A percentile compares a stretch with the other conserved stretches of the same genome.
phyloP scores from a whole-genome alignment of 2,797 vertebrate species.

The Semotilus atromaculatus region DNA sequence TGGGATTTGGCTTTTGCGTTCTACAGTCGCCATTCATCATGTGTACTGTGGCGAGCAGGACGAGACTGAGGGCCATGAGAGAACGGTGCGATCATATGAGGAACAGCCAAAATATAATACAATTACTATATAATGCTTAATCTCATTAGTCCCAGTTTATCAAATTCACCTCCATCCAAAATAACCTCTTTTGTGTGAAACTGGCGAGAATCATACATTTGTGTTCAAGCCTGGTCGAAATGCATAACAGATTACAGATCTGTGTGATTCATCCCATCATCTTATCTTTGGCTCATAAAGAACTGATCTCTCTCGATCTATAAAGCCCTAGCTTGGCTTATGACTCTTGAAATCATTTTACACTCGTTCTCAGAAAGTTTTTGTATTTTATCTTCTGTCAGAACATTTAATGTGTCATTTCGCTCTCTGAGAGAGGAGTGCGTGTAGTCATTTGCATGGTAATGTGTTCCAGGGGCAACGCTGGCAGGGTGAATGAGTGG shows the following conservation, averaged over 20 bases:
- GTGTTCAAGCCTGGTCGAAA: neutral
- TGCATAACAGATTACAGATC: constrained; percentile 10
- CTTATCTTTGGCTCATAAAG: constrained; percentile 19
- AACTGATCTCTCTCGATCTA: constrained; percentile 20
- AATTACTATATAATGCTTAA: constrained; percentile 11
- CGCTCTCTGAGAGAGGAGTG: constrained; percentile 24
- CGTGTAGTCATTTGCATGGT: constrained; percentile 52
- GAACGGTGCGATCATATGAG: too few relatives aligned
- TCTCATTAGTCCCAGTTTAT: neutral
- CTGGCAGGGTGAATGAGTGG: constrained; percentile 23
- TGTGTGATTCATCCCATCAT: constrained; percentile 19
- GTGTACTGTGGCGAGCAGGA: too few relatives aligned
- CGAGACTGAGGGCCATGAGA: too few relatives aligned
- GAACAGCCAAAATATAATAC: neutral
- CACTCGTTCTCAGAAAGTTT: constrained; percentile 34
- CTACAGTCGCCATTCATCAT: too few relatives aligned
- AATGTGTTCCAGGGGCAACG: constrained; percentile 42
- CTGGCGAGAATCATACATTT: neutral
- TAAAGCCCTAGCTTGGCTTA: constrained; percentile 21
- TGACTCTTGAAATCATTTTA: constrained; percentile 36
- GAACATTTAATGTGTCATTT: constrained; percentile 36
- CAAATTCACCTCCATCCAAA: constrained; percentile 20
- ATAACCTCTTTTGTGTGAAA: constrained; percentile 5
- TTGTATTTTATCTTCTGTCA: constrained; percentile 34
- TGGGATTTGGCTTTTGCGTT: too few relatives aligned